A percentile compares a stretch with the other conserved stretches of the same genome.
Conservation (phyloP, 2,888 invertebrate species). For the Apodemia duryi region DNA sequence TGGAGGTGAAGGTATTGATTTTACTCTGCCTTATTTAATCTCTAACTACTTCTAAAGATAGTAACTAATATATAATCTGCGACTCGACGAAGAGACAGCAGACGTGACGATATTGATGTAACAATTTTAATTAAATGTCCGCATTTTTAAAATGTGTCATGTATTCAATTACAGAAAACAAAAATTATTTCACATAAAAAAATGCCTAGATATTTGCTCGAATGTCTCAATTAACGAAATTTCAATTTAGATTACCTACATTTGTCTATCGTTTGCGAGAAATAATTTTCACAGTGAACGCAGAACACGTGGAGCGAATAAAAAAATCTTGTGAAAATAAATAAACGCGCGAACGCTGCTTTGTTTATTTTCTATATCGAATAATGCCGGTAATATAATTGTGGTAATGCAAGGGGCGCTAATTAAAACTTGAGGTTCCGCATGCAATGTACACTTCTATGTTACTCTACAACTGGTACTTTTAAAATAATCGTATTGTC, state of each 20-base stretch:
- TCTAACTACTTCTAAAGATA: no score
- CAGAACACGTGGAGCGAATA: conserved; percentile 46
- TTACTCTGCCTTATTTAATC: no score
- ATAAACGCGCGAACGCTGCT: conserved; percentile 38
- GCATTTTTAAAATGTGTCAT: no score
- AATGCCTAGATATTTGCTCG: not conserved
- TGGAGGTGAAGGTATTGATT: no score
- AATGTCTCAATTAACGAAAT: conserved; percentile 6
- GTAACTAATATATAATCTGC: no score
- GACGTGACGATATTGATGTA: no score
- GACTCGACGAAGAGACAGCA: no score
- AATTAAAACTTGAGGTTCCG: conserved; percentile 22
- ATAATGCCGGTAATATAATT: conserved; percentile 48
- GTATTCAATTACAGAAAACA: no score
- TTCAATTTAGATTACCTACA: conserved; percentile 12
- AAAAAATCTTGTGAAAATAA: conserved; percentile 51
- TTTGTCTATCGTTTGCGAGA: conserved; percentile 9
- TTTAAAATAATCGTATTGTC: no score
- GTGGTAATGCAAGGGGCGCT: conserved; percentile 29
- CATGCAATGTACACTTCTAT: conserved; percentile 1
- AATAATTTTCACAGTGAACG: conserved; percentile 17
- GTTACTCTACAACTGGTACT: no score
- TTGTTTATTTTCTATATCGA: conserved; percentile 55
- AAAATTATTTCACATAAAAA: not conserved
- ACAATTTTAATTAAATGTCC: no score